phyloP scores from a whole-genome alignment of 1,140 invertebrate genomes.

The Goniozus legneri region DNA sequence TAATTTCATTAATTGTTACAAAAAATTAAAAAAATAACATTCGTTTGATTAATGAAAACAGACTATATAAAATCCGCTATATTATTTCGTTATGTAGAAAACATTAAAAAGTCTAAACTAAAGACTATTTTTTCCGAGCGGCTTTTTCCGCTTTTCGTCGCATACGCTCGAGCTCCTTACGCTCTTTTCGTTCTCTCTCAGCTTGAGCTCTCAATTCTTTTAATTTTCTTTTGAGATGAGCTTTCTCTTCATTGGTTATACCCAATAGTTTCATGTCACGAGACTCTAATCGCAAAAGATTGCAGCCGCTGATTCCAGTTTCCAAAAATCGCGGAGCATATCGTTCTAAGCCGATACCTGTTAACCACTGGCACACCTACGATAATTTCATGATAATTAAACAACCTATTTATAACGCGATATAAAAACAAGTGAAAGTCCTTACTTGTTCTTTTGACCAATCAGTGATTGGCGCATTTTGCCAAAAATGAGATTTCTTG shows the following conservation, averaged over 20 bases:
- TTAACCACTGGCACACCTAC: conserved; percentile 86
- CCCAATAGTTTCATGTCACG: conserved; percentile 84
- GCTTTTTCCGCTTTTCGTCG: conserved; percentile 79
- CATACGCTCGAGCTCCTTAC: conserved; percentile 73
- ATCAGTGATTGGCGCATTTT: conserved; percentile 67
- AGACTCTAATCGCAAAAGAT: conserved; percentile 78
- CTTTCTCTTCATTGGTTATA: conserved; percentile 75
- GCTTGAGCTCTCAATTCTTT: conserved; percentile 78
- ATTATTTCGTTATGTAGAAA: too few species aligned
- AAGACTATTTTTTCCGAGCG: conserved; percentile 60
- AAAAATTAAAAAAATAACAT: neutral
- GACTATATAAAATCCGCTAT: too few species aligned
- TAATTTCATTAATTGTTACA: neutral
- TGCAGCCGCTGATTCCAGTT: conserved; percentile 77
- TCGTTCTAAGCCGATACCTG: conserved; percentile 76
- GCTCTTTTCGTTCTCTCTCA: conserved; percentile 78
- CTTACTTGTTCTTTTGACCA: conserved; percentile 85
- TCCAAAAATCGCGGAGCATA: conserved; percentile 81
- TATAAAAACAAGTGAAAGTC: too few species aligned
- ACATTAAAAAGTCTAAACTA: too few species aligned
- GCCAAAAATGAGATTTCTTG: conserved; percentile 67
- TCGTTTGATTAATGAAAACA: too few species aligned
- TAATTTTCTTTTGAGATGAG: conserved; percentile 80
- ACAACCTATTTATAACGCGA: conserved; percentile 1
- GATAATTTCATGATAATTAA: conserved; percentile 2